Evolutionary conservation across 1,140 invertebrate species (phyloP), one percentile per base, ranked within the genome.

Genomic region (Lethocerus indicus): DNA sequence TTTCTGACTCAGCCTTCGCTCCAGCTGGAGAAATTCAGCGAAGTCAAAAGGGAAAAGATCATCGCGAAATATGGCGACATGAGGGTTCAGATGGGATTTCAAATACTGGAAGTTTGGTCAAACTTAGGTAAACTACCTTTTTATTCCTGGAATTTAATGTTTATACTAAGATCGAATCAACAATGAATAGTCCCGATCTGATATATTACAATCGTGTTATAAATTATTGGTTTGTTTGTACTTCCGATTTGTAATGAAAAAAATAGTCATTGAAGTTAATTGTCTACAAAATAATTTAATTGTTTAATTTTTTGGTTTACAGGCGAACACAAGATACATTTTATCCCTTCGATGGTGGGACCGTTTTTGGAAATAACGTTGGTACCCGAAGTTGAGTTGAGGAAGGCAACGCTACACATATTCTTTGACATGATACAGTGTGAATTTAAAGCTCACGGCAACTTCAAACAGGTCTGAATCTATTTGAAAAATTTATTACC

Each of bases 401-500:
- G 92, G 5, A 86, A 90, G 60, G 86, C 87, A 0, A 95, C 91
- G 0, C 71, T 98, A 16, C 85, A 88, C 9, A 91, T 96, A 25
- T 90, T 97, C 58, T 96, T 94, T 60, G 90, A 96, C 60, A 90
- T 98, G 79, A 93, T 98, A 84, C 85, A 92, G 54, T 87, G 83
- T 60, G 93, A 97, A 61, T 81, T 90, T 51, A 73, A 78, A 52
- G 72, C 76, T 4, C 74, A 79, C 2, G 87, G 87, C 7, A 83
- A 83, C 58, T 93, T 93, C 58, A 79, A 84, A 53, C 75, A 86
- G 63, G 72, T 74, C 50, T 49, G 18, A 25, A 20, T 18, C 1
- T 2, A n/a, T 5, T 23, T 24, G n/a, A 42, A 14, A 4, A 7
- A 4, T 21, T 42, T 32, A 32, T n/a, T 9, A 9, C 29, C n/a